Evolutionary conservation across 2,888 invertebrate genomes (phyloP), one percentile per base, ranked within the genome.

Genomic region (Cephus pulcher): DNA sequence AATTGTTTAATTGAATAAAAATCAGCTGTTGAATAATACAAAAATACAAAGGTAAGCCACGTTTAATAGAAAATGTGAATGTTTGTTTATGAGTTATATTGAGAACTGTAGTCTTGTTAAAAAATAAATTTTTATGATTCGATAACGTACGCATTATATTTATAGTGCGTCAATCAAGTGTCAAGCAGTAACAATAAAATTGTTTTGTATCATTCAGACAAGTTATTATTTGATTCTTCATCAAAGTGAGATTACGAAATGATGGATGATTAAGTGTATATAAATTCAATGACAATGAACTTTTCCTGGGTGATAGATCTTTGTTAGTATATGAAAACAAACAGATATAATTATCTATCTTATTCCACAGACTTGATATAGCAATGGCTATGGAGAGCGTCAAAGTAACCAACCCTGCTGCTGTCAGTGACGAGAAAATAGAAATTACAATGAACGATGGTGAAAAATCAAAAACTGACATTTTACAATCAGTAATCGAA

Each of bases 401-500:
- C 23, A 9, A 23, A 23, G 23, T 15, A 0, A 56, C 6, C 6
- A 40, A 6, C 23, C 4, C 40, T 40, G 6, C 23, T 40, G 40
- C 40, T 23, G 40, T 23, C 4, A 6, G 6, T 2, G 40, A 40
- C 0, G 23, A 40, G 15, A 40, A 23, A 40, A 40, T 40, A 40
- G 40, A 40, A 40, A 23, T 40, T 0, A 23, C 23, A 23, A 23
- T 0, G 9, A 40, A 9, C 9, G 6, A 6, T 9, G 23, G 0
- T 40, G 40, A 40, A 40, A 40, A 40, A 40, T 40, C 9, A 4
- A 40, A 40, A 40, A 6, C 1, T 23, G 15, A 40, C 9, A 23
- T 56, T 23, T 9, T 23, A 23, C 23, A 56, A 23, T 23, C 56
- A 56, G 56, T 23, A 23, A 23, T 56, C 56, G 78, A 85, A 15